phyloP scores from a whole-genome alignment of 2,797 vertebrate species.

The Ptychobarbus kaznakovi region DNA sequence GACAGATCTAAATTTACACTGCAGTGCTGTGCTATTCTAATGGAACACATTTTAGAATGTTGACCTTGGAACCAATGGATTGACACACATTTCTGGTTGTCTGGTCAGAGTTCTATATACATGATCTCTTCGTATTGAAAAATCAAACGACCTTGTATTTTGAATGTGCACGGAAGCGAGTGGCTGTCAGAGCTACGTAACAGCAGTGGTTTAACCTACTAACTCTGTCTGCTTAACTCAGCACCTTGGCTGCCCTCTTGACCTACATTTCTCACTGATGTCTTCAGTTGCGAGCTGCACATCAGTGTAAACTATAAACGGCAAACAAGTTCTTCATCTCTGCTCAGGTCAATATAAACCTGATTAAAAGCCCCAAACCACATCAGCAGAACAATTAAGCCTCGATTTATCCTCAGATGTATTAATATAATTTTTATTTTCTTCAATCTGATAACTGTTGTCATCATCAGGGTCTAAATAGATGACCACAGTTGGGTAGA shows the following conservation, averaged over 20 bases:
- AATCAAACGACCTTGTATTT: not conserved
- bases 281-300: not conserved
- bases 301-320: not conserved
- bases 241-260: constrained; percentile 16
- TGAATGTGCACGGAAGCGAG: not conserved
- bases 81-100: not conserved
- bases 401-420: not conserved
- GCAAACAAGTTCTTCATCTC: not conserved
- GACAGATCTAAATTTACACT: not conserved
- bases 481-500: not conserved
- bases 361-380: not conserved
- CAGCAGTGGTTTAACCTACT: constrained; percentile 12
- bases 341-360: not conserved
- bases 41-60: not conserved
- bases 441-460: not conserved
- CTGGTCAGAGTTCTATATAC: not conserved
- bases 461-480: not conserved
- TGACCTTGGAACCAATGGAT: not conserved
- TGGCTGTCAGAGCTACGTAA: not conserved
- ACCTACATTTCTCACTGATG: constrained; percentile 51
- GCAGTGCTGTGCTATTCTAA: not conserved
- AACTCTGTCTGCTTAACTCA: not conserved
- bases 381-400: not conserved
- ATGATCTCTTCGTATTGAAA: not conserved
- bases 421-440: not conserved